These are phyloP conservation scores for Diabrotica virgifera DNA, from an alignment of 1,140 invertebrate genomes.

Conservation along the genomic window DNA sequence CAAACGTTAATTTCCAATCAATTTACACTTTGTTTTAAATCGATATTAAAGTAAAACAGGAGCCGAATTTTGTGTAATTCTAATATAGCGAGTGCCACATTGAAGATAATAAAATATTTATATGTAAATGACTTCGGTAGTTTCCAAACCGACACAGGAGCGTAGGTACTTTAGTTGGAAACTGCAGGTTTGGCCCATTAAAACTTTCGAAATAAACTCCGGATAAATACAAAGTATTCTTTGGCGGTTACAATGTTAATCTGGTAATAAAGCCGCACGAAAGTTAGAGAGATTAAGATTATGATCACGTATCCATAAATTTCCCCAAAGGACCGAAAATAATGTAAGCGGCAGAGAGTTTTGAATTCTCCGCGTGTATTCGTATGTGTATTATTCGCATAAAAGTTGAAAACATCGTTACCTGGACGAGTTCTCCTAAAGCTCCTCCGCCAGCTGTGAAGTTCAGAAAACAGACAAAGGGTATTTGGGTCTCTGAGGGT, in stretches of 20 bases:
- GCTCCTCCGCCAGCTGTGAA: constrained; percentile 71
- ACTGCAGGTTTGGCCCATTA: not conserved
- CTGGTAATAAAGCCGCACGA: not conserved
- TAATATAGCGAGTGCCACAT: too few relatives aligned
- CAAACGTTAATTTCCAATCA: too few relatives aligned
- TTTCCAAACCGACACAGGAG: too few relatives aligned
- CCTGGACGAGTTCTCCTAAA: constrained; percentile 75
- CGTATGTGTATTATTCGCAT: constrained; percentile 1
- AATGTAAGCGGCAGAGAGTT: not conserved
- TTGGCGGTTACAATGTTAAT: not conserved
- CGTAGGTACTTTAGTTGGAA: too few relatives aligned
- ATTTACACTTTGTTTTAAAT: too few relatives aligned
- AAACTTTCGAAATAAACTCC: not conserved
- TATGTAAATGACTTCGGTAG: too few relatives aligned
- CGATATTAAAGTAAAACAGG: too few relatives aligned
- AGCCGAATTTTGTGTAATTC: too few relatives aligned
- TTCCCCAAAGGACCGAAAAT: constrained; percentile 2
- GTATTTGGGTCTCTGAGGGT: constrained; percentile 69
- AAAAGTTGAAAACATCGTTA: constrained; percentile 43
- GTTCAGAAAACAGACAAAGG: constrained; percentile 75
- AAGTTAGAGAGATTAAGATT: constrained; percentile 1
- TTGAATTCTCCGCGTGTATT: not conserved
- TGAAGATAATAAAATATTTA: too few relatives aligned
- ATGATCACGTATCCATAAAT: constrained; percentile 2
- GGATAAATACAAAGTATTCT: not conserved